phyloP scores from a whole-genome alignment of 1,140 invertebrate species.

The Metaphire vulgaris region DNA sequence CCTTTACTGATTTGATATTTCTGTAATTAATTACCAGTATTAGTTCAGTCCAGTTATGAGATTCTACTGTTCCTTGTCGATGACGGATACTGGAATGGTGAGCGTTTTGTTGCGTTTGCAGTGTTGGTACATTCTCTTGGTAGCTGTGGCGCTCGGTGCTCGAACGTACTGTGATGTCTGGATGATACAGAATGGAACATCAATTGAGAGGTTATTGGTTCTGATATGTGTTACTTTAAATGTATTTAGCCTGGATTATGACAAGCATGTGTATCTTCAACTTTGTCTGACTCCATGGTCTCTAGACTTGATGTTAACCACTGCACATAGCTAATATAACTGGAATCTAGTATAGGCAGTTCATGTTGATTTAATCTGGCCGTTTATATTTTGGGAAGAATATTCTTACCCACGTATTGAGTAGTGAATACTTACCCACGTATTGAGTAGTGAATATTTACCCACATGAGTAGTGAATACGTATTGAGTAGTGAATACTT shows the following conservation, averaged over 20 bases:
- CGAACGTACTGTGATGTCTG: slow-evolving; percentile 92
- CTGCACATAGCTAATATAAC: background rate
- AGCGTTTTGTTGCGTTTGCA: slow-evolving; percentile 46
- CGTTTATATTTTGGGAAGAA: background rate
- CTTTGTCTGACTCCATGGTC: background rate
- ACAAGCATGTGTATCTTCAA: background rate
- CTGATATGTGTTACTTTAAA: background rate
- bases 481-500: too few relatives aligned
- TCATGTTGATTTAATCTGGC: background rate
- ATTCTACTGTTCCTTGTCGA: too few relatives aligned
- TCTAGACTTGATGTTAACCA: background rate
- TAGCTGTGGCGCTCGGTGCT: slow-evolving; percentile 72
- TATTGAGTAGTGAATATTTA: too few relatives aligned
- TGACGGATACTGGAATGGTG: too few relatives aligned
- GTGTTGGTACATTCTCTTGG: slow-evolving; percentile 69
- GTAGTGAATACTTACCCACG: too few relatives aligned
- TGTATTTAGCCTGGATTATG: slow-evolving; percentile 6
- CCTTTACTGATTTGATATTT: too few relatives aligned
- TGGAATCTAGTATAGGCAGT: background rate
- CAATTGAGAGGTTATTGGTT: slow-evolving; percentile 74
- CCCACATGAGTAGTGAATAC: too few relatives aligned
- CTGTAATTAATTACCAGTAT: too few relatives aligned
- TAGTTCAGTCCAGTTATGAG: too few relatives aligned
- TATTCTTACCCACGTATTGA: too few relatives aligned
- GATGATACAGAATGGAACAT: slow-evolving; percentile 88